Evolutionary conservation across 2,113 vertebrate species (phyloP), one percentile per base, ranked within the genome.

Genomic region (Psammodynastes pulverulentus): DNA sequence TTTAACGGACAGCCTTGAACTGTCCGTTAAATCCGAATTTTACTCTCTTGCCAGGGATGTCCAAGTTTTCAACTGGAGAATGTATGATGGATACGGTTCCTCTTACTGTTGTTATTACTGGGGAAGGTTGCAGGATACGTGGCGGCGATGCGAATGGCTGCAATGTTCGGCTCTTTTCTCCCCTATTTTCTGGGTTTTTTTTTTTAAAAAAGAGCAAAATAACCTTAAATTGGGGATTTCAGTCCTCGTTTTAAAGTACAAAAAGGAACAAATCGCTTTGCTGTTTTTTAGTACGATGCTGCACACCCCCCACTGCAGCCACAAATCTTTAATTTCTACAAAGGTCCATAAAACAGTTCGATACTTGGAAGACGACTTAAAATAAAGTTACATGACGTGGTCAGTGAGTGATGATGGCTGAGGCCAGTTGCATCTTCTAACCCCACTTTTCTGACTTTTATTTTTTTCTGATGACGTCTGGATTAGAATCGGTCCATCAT

Each of bases 401-500:
- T 17, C 29, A 6, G 17, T 72, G 62, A 34, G 13, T 34, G 29
- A 24, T 21, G 1, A 79, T 79, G 21, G 72, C 34, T 8, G 72
- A 21, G 17, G 29, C 12, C 21, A 86, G 52, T 23, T 58, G 43
- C 17, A 23, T 34, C 34, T 26, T 26, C 13, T 51, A 48, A 49
- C 4, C 9, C 45, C 29, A 39, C 6, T n/a, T 49, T 7, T 39
- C 26, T 21, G 45, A 19, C 13, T n/a, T 17, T 48, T n/a, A n/a
- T 49, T 85, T 58, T 49, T 51, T 43, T 56, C 85, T 88, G 62
- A 10, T 85, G 89, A 52, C 88, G 46, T 85, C 90, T 91, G 93
- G 90, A 86, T 8, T 54, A 46, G 54, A 56, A 23, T 6, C 3
- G 21, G 24, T 6, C 24, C 15, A 17, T 1, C 19, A 3, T 34